These are phyloP conservation scores for Megalurothrips usitatus DNA, from an alignment of 2,888 invertebrate species.

Conservation along the genomic window DNA sequence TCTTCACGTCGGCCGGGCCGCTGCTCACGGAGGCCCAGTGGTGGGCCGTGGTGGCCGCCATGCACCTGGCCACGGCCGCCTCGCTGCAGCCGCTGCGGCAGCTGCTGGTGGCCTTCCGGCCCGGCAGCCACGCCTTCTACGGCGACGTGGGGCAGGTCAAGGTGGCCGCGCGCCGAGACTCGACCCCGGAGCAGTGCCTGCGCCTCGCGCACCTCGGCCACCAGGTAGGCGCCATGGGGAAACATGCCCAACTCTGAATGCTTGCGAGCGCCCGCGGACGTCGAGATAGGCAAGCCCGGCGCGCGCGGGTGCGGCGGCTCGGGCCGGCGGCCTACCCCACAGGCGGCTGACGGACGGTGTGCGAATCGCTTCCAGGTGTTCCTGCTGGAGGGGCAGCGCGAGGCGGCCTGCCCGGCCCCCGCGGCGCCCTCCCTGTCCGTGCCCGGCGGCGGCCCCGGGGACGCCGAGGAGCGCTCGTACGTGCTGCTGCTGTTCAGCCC, in stretches of 20 bases:
- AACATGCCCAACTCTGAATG: too few species aligned
- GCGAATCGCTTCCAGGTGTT: slow-evolving; percentile 50
- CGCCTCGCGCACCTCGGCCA: slow-evolving; percentile 82
- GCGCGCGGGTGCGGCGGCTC: too few species aligned
- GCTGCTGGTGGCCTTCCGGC: slow-evolving; percentile 83
- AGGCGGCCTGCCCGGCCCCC: slow-evolving; percentile 41
- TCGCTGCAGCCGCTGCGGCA: slow-evolving; percentile 83
- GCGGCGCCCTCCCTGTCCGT: slow-evolving; percentile 31
- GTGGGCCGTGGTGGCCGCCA: slow-evolving; percentile 76
- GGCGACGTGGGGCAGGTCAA: slow-evolving; percentile 89
- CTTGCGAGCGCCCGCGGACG: too few species aligned
- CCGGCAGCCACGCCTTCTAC: slow-evolving; percentile 90
- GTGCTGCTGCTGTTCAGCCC: slow-evolving; percentile 44
- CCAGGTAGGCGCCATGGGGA: slow-evolving; percentile 62
- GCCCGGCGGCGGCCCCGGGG: slow-evolving; percentile 43
- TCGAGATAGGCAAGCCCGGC: too few species aligned
- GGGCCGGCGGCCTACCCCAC: neutral
- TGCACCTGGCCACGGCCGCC: slow-evolving; percentile 79
- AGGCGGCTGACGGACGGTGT: neutral
- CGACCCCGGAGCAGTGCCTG: slow-evolving; percentile 76
- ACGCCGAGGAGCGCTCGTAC: slow-evolving; percentile 44
- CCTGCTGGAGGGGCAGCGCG: slow-evolving; percentile 56
- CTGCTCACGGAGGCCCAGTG: slow-evolving; percentile 78
- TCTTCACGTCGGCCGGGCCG: slow-evolving; percentile 45
- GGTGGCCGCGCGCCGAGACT: slow-evolving; percentile 86